A percentile compares a stretch with the other conserved stretches of the same genome.
Conservation (phyloP, 1,140 invertebrate genomes). For the Helicoverpa zea region DNA sequence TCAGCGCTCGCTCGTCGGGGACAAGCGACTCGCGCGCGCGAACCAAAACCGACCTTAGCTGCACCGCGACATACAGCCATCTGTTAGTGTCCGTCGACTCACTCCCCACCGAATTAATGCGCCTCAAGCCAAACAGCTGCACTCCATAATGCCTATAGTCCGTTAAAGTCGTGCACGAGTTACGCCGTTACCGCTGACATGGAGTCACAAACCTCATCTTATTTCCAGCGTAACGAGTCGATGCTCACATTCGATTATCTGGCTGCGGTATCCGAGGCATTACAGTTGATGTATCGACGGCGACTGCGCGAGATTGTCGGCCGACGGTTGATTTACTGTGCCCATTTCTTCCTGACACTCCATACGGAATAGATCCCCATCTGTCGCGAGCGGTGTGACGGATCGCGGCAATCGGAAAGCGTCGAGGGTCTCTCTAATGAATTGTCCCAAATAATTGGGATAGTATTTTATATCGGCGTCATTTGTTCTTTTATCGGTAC, state of each 20-base stretch:
- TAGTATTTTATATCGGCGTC: conserved; percentile 83
- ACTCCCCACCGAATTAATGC: conserved; percentile 40
- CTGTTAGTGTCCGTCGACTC: conserved; percentile 33
- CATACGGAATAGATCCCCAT: conserved; percentile 80
- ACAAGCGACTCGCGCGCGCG: conserved; percentile 64
- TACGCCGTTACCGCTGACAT: conserved; percentile 65
- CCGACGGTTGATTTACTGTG: conserved; percentile 81
- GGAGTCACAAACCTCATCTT: conserved; percentile 78
- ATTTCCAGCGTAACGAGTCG: conserved; percentile 85
- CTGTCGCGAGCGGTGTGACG: conserved; percentile 80
- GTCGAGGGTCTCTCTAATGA: conserved; percentile 81
- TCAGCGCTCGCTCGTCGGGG: conserved; percentile 72
- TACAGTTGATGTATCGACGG: conserved; percentile 85
- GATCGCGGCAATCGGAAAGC: conserved; percentile 80
- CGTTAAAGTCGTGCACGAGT: conserved; percentile 54
- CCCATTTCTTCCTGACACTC: conserved; percentile 84
- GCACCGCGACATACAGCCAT: conserved; percentile 33
- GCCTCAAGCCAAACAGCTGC: conserved; percentile 36
- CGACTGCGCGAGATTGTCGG: conserved; percentile 84
- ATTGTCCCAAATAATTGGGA: conserved; percentile 86
- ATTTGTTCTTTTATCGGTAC: conserved; percentile 81
- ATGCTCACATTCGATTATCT: conserved; percentile 86
- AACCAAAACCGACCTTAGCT: conserved; percentile 70
- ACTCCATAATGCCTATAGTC: conserved; percentile 67
- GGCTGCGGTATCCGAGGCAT: conserved; percentile 84